Evolutionary conservation across 1,140 invertebrate species (phyloP), one percentile per base, ranked within the genome.

Genomic region (Pteromalus puparum): DNA sequence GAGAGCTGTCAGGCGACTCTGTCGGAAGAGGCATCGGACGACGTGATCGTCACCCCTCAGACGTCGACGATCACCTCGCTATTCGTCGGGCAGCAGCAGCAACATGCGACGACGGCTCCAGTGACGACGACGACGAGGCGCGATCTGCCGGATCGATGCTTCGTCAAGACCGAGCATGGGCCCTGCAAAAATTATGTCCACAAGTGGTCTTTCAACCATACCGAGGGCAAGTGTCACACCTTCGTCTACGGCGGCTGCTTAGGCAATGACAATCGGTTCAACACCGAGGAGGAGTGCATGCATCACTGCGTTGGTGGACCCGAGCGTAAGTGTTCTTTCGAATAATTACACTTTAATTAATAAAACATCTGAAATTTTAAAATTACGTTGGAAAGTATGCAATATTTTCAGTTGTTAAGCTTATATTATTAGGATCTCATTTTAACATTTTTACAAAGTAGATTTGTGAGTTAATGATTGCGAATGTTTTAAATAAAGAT

Each of bases 201-300:
- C 89, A 96, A 96, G 90, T 96, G 96, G 94, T 96, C 95, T 83
- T 97, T 95, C 91, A 96, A 96, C 90, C 94, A 95, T 70, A 93
- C 94, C 7, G 94, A 93, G 80, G 92, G 94, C 70, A 94, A 94
- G 28, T 98, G 97, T 91, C 93, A 92, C 75, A 94, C 94, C 76
- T 98, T 98, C 88, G 93, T 94, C 30, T 98, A 96, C 93, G 96
- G 96, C 73, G 97, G 97, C 42, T 97, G 97, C 90, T 93, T 94
- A 68, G 96, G 96, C 30, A 97, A 97, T 74, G 94, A 95, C 81
- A 97, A 97, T 92, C 94, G 96, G 84, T 97, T 97, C 91, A 94
- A 95, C 87, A 95, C 95, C 21, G 95, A 96, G 91, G 92, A 94
- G 13, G 95, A 96, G 86, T 97, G 97, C 88, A 92, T 96, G 70